Percentiles rank a stretch among this genome's conserved stretches.
Evolutionary conservation across 2,113 vertebrate species (phyloP).

Genomic region (Passer montanus): DNA sequence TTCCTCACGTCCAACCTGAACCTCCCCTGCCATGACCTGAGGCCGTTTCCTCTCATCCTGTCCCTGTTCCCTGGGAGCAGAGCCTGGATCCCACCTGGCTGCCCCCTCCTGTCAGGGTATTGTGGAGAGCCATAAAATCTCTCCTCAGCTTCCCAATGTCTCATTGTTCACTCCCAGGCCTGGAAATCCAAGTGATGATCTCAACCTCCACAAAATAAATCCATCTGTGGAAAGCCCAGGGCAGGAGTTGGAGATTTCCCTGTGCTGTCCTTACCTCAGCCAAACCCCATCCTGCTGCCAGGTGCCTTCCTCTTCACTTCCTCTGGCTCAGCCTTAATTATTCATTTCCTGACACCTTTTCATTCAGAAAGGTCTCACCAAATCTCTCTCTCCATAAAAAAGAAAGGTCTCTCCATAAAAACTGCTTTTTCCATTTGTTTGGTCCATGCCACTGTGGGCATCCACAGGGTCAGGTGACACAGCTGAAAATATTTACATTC

Average conservation of each 20-base stretch:
- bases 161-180: not conserved
- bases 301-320: not conserved
- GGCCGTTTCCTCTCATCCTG: rapidly evolving
- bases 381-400: too few species aligned
- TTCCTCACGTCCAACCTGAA: not conserved
- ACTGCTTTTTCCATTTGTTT: not conserved
- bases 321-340: not conserved
- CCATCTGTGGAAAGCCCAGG: not conserved
- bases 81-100: not conserved
- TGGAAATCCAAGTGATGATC: not conserved
- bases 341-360: not conserved
- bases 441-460: not conserved
- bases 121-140: not conserved
- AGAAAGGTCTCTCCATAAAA: not conserved
- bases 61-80: not conserved
- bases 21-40: not conserved
- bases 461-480: not conserved
- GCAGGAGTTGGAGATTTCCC: not conserved
- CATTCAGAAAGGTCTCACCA: not conserved
- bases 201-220: not conserved
- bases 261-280: not conserved
- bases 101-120: not conserved
- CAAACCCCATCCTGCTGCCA: not conserved
- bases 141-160: not conserved
- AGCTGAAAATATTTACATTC: not conserved